Percentiles rank a stretch among this genome's conserved stretches.
Evolutionary conservation across 1,140 invertebrate species (phyloP).

Genomic region (Planococcus citri): DNA sequence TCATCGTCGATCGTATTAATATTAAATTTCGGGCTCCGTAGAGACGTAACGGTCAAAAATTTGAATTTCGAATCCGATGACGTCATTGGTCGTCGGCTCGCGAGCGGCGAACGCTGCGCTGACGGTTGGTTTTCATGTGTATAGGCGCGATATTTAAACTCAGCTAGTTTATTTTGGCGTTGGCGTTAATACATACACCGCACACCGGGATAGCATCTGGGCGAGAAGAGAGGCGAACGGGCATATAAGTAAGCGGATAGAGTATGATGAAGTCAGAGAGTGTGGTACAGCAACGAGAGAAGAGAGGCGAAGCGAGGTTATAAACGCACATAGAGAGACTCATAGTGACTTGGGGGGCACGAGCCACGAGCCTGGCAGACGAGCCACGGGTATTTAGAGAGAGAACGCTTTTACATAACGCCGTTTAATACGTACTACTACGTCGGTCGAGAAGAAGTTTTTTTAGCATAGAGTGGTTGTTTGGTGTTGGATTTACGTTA

Average conservation of each 20-base stretch:
- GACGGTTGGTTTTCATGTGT: background rate
- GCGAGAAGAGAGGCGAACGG: background rate
- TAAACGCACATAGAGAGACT: too few relatives aligned
- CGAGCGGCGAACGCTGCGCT: background rate
- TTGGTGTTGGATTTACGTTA: background rate
- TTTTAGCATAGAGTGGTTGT: background rate
- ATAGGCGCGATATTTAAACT: background rate
- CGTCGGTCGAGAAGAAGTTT: background rate
- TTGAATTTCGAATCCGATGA: too few relatives aligned
- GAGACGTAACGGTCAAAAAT: too few relatives aligned
- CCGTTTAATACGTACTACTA: background rate
- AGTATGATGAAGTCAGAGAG: background rate
- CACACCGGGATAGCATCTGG: background rate
- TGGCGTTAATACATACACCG: background rate
- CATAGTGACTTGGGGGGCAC: slow-evolving; percentile 1
- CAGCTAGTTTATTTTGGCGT: background rate
- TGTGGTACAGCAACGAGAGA: background rate
- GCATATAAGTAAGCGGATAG: background rate
- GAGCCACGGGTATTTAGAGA: slow-evolving; percentile 15
- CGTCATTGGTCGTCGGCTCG: background rate
- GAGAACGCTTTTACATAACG: slow-evolving; percentile 4
- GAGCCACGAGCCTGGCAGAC: slow-evolving; percentile 16
- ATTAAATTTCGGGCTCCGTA: too few relatives aligned
- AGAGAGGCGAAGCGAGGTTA: background rate
- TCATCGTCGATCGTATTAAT: too few relatives aligned